These are phyloP conservation scores for Ganaspis sp. DNA, from an alignment of 1,140 invertebrate genomes.

Conservation along the genomic window DNA sequence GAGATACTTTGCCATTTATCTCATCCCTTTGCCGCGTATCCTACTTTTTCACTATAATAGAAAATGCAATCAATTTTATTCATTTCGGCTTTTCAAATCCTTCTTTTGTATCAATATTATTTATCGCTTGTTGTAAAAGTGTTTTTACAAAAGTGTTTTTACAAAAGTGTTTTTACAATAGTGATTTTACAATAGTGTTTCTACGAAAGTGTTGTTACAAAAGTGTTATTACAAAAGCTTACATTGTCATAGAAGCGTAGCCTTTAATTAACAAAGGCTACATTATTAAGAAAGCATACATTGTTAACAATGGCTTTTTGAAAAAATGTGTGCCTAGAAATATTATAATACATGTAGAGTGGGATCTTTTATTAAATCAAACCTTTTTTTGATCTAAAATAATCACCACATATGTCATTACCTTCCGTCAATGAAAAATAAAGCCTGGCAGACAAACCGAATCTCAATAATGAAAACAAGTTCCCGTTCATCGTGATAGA, in stretches of 20 bases:
- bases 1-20: not conserved
- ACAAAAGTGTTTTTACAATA: no score
- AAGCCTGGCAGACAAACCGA: no score
- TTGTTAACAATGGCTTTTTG: no score
- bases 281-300: no score
- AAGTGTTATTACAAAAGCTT: no score
- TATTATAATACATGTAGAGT: no score
- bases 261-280: not conserved
- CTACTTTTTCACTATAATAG: slow-evolving; percentile 7
- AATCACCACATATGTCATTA: not conserved
- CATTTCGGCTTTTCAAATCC: not conserved
- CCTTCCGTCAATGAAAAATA: not conserved
- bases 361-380: not conserved
- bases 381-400: not conserved
- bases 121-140: not conserved
- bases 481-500: no score
- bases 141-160: no score
- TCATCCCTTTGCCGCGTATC: not conserved
- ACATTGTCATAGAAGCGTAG: not conserved
- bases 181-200: not conserved
- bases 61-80: slow-evolving; percentile 27
- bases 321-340: no score
- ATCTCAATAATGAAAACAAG: not conserved
- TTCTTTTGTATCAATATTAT: not conserved
- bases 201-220: no score